A percentile compares a stretch with the other conserved stretches of the same genome.
These are phyloP conservation scores for Fregata magnificens DNA, from an alignment of 2,113 vertebrate species.

Conservation along the genomic window DNA sequence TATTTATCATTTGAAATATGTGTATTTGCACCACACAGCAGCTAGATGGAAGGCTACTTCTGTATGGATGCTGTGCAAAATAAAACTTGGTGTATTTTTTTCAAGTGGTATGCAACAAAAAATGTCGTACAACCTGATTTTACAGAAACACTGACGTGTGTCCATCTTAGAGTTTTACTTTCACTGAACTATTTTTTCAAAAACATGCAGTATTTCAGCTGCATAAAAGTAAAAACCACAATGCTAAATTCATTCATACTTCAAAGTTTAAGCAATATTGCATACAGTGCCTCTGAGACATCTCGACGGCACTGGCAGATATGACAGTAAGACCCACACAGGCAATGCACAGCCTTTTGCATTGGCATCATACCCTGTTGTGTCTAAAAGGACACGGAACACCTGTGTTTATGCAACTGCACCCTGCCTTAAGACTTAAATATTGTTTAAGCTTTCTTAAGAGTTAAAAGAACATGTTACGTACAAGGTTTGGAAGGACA, in stretches of 20 bases:
- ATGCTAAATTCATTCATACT: not conserved
- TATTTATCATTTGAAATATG: not conserved
- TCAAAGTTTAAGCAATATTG: not conserved
- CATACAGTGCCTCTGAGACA: not conserved
- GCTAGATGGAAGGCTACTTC: slow-evolving; percentile 7
- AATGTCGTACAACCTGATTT: not conserved
- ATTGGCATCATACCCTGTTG: rapidly evolving
- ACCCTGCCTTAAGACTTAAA: not conserved
- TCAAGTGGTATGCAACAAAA: not conserved
- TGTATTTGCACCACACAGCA: not conserved
- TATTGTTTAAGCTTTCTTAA: not conserved
- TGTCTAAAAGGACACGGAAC: not conserved
- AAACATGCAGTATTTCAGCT: not conserved
- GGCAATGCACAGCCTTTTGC: not conserved
- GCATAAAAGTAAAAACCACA: not conserved
- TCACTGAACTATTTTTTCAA: not conserved
- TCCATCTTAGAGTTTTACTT: not conserved
- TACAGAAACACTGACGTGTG: not conserved
- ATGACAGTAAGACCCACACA: rapidly evolving
- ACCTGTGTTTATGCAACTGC: not conserved
- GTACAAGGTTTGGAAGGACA: not conserved
- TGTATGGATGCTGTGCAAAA: not conserved
- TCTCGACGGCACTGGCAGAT: rapidly evolving
- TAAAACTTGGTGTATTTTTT: not conserved
- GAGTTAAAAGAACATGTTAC: not conserved